Base-by-base conservation (phyloP, 2,888 invertebrate genomes). In the Acrobasis repandana region DNA sequence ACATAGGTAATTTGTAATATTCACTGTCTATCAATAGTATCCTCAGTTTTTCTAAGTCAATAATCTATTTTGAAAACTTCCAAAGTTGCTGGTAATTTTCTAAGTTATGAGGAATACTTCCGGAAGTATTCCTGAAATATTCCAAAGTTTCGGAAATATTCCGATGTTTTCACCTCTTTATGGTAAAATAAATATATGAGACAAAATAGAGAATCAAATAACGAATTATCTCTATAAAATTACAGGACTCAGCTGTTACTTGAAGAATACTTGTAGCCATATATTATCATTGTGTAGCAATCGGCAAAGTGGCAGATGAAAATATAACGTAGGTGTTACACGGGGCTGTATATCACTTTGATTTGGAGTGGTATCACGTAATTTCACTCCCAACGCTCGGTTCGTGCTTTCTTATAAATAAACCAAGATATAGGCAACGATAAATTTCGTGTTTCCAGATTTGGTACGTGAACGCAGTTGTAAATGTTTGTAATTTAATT, bases 361-460 rank as follows among this genome's bases (percentile, higher is more conserved):
- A 88, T 90, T 87, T 83, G 83, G 81, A 91, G 91, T 91, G 86
- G 89, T 90, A 91, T 91, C 91, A 91, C 91, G 91, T 91, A 91
- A 90, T 91, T 91, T 88, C 89, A 90, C 90, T 90, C 90, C 86
- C 86, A 68, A 76, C 80, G 81, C 80, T 75, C 77, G 72, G 76
- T 74, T 79, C 82, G 80, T 83, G 86, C 86, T 87, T 89, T 90
- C 90, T 90, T 91, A 90, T 91, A 91, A 91, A 91, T 91, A 91
- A 91, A 89, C 83, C 88, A 90, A 84, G 79, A 80, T 90, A 91
- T 90, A 90, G 89, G 85, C 85, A 83, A 84, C 88, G 74, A 91
- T 91, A 90, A 90, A 91, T 91, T 87, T 83, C 80, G 80, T 77
- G 82, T 84, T 80, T 79, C 82, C 76, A 85, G 82, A 84, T 82